Evolutionary conservation across 2,797 vertebrate species (phyloP), one percentile per base, ranked within the genome.

Genomic region (Glossophaga mutica): DNA sequence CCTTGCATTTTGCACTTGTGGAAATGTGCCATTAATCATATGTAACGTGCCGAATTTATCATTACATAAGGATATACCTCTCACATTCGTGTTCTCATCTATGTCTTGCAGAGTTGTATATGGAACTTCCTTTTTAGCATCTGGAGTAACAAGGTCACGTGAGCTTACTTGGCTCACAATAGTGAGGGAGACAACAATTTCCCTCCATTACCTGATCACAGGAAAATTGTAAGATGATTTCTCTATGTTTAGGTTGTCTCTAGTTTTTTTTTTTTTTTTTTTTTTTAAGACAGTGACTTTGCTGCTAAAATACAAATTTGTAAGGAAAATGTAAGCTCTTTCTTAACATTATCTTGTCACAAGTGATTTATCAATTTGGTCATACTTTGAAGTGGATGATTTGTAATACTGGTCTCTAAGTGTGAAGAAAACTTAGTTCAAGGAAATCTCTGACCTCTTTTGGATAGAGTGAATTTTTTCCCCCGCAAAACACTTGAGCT

Each of bases 181-280:
- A 89, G 9, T 29, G 19, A 89, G 2, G n/a, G 14, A 9, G 15
- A 24, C 4, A 55, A 16, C 29, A 34, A 76, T 81, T 96, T 88
- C 29, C 18, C 34, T 81, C 73, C 76, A 62, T 71, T 82, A 73
- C 18, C 62, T 32, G 10, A 73, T 87, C 48, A 79, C 7, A 67
- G 68, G 29, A 9, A 65, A 87, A 90, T 83, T 68, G 0, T 71
- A 86, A 93, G 84, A 14, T 26, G 74, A 44, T 79, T 92, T 96
- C 3, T 89, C 11, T 73, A 5, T 29, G 39, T 59, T 55, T 79
- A 70, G 12, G 15, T 76, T 89, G 21, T 42, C 42, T 91, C 10
- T 93, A 89, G 87, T 86, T 83, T 96, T 93, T 95, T 96, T 81
- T 59, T 59, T 95, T 96, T 81, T 59, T 59, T 86, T 83, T 96